Percentiles rank a stretch among this genome's conserved stretches.
Conservation (phyloP, 2,888 invertebrate genomes). For the Spisula solida region DNA sequence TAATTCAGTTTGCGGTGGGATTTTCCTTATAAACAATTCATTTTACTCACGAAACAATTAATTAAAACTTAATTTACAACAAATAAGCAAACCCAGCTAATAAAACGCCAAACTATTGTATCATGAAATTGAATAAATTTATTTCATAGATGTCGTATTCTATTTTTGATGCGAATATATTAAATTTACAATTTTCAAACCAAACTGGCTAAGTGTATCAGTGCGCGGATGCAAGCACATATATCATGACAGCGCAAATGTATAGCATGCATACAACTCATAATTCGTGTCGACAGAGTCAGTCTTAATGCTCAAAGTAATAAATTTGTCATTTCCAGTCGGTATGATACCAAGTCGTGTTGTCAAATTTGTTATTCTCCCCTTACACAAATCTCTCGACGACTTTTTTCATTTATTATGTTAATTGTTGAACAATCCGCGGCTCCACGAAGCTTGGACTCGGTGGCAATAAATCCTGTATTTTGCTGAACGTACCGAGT, state of each 20-base stretch:
- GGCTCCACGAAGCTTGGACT: constrained; percentile 33
- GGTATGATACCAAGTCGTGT: constrained; percentile 30
- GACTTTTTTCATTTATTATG: constrained; percentile 62
- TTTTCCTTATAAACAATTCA: not conserved
- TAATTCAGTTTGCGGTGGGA: constrained; percentile 1
- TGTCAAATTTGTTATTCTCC: constrained; percentile 62
- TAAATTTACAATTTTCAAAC: not conserved
- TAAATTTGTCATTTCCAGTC: not conserved
- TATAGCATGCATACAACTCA: not conserved
- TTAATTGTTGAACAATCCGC: constrained; percentile 48
- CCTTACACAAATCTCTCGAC: constrained; percentile 48
- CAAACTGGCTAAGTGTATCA: not conserved
- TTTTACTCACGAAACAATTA: constrained; percentile 24
- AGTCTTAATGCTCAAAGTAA: not conserved
- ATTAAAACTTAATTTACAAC: not conserved
- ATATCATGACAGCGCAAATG: not conserved
- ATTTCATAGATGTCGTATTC: not conserved
- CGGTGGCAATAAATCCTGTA: constrained; percentile 29
- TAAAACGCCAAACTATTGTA: not conserved
- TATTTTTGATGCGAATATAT: not conserved
- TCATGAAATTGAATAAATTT: constrained; percentile 5
- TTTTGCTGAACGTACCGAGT: constrained; percentile 26
- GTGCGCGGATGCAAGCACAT: not conserved
- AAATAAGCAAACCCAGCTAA: not conserved
- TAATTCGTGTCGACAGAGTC: not conserved